Evolutionary conservation across 2,113 vertebrate species (phyloP).

Genomic region (Aspidoscelis tigris): DNA sequence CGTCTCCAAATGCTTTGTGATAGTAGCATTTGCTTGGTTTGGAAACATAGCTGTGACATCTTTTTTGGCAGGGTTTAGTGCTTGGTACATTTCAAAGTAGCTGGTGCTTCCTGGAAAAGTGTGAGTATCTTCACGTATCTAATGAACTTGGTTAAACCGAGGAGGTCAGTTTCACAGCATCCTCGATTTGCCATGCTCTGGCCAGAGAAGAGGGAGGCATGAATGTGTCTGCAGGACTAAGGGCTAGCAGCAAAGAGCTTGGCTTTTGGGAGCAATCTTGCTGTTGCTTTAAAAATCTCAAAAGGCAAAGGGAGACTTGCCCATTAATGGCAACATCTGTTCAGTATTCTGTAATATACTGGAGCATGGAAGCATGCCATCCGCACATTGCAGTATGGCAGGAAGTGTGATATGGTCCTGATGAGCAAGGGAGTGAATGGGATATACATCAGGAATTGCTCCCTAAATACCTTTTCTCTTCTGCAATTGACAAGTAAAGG

Average conservation of each 20-base stretch:
- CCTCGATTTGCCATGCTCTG: accelerated
- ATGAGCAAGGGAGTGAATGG: background rate
- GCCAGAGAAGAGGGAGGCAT: background rate
- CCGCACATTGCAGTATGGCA: background rate
- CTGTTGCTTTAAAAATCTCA: conserved; percentile 8
- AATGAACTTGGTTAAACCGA: background rate
- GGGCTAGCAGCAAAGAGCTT: background rate
- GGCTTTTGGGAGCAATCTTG: background rate
- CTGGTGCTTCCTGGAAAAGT: conserved; percentile 12
- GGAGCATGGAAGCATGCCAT: background rate
- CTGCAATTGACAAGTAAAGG: background rate
- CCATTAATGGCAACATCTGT: background rate
- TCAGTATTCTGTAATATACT: background rate
- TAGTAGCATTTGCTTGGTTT: conserved; percentile 47
- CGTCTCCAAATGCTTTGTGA: conserved; percentile 45
- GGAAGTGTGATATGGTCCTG: background rate
- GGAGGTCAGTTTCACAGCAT: background rate
- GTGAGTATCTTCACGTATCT: background rate
- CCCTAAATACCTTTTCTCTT: background rate
- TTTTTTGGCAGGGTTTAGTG: background rate
- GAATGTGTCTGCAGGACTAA: background rate
- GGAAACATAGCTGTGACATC: conserved; percentile 41
- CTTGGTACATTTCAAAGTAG: conserved; percentile 26
- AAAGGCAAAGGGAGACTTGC: conserved; percentile 15
- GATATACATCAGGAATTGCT: too few species aligned